Evolutionary conservation across 2,113 vertebrate genomes (phyloP).

Genomic region (Mus spicilegus): DNA sequence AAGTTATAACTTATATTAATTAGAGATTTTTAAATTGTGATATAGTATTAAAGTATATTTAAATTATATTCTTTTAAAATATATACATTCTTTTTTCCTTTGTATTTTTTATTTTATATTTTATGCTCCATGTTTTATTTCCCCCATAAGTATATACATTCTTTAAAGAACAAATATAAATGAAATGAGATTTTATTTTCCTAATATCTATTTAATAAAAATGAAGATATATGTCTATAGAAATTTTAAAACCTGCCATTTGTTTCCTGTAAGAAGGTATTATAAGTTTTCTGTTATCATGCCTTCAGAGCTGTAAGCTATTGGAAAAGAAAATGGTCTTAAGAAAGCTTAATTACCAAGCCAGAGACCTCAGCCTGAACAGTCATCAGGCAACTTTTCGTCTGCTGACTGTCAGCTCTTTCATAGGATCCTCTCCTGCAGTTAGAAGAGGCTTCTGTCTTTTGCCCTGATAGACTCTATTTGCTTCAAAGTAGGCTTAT

Average conservation of each 20-base stretch:
- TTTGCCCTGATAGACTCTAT: neutral
- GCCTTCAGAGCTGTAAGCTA: neutral
- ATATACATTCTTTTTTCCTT: neutral
- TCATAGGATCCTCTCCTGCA: neutral
- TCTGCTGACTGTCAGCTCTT: neutral
- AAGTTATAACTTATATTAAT: slow-evolving; percentile 33
- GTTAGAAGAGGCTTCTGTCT: neutral
- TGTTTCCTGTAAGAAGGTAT: neutral
- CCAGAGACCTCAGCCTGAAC: neutral
- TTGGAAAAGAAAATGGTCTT: neutral
- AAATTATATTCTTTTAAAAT: neutral
- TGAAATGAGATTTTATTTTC: slow-evolving; percentile 47
- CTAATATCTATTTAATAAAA: slow-evolving; percentile 22
- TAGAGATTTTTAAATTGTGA: slow-evolving; percentile 27
- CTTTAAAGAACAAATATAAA: slow-evolving; percentile 32
- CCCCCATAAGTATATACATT: neutral
- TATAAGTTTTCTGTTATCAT: slow-evolving; percentile 22
- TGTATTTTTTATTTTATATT: too few relatives aligned
- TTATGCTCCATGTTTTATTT: too few relatives aligned
- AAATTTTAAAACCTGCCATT: neutral
- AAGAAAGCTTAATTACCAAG: slow-evolving; percentile 28
- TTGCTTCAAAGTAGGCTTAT: slow-evolving; percentile 5
- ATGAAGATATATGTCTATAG: neutral
- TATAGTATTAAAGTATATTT: slow-evolving; percentile 33
- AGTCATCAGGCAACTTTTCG: neutral